Evolutionary conservation across 2,113 vertebrate genomes (phyloP).

Genomic region (Lathamus discolor): DNA sequence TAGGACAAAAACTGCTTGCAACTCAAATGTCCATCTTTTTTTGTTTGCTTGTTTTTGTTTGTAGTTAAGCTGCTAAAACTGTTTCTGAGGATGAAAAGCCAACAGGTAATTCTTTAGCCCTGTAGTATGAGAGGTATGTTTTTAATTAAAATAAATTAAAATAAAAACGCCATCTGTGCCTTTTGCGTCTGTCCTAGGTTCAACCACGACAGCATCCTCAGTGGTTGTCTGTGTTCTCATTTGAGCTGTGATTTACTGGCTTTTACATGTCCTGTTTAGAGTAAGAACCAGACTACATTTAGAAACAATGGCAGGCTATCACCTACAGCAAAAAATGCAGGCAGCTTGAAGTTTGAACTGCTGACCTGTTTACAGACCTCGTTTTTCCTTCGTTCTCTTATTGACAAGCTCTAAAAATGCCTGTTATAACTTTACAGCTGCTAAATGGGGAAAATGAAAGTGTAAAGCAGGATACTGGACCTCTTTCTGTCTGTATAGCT

Average conservation of each 20-base stretch:
- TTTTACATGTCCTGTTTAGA: neutral
- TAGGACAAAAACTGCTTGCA: neutral
- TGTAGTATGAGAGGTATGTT: neutral
- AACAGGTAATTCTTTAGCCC: neutral
- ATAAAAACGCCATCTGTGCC: too few species aligned
- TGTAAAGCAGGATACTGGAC: neutral
- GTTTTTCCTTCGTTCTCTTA: accelerated
- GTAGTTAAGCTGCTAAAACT: neutral
- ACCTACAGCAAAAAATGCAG: neutral
- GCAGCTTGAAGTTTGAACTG: neutral
- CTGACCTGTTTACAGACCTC: neutral
- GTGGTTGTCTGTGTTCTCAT: neutral
- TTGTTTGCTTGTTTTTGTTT: neutral
- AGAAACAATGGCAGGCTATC: neutral
- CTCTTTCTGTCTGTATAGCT: neutral
- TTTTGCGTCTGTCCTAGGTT: neutral
- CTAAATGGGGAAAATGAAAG: neutral
- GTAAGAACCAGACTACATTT: neutral
- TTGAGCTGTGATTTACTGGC: neutral
- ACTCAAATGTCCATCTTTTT: neutral
- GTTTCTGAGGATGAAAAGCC: neutral
- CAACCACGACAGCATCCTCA: neutral
- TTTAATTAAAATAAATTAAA: too few species aligned
- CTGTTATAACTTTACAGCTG: neutral
- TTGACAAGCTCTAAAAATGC: neutral